These are phyloP conservation scores for Zaprionus inermis DNA, from an alignment of 1,140 invertebrate genomes.

Conservation along the genomic window DNA sequence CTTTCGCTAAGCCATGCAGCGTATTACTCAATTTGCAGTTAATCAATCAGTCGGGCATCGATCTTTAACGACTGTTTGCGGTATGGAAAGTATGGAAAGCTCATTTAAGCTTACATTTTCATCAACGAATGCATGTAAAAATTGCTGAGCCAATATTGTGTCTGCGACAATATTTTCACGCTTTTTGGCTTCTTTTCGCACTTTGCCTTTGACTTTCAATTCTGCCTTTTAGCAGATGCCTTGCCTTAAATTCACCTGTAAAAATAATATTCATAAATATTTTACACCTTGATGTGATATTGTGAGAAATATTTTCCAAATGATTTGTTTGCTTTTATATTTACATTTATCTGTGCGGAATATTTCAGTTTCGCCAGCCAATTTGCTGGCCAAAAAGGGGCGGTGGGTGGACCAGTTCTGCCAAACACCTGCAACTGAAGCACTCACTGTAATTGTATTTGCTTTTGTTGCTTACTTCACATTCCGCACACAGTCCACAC, in stretches of 20 bases:
- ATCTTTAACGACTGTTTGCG: constrained; percentile 10
- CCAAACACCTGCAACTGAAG: constrained; percentile 46
- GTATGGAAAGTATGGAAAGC: constrained; percentile 29
- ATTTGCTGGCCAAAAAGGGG: constrained; percentile 36
- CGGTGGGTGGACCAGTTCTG: neutral
- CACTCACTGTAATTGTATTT: constrained; percentile 80
- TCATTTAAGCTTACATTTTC: constrained; percentile 64
- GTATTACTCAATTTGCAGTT: neutral
- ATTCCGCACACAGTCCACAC: constrained; percentile 32
- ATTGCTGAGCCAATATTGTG: constrained; percentile 66
- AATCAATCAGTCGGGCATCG: constrained; percentile 39
- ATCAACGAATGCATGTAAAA: constrained; percentile 64
- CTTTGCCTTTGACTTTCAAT: constrained; percentile 58
- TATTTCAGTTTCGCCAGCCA: constrained; percentile 48
- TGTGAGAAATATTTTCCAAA: constrained; percentile 78
- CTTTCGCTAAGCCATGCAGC: neutral
- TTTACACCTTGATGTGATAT: constrained; percentile 79
- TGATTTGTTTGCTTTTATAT: constrained; percentile 78
- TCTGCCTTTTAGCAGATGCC: constrained; percentile 34
- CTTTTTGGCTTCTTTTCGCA: constrained; percentile 48
- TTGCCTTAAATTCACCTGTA: too few relatives aligned
- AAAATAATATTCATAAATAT: constrained; percentile 79
- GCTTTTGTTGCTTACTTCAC: constrained; percentile 73
- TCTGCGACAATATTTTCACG: constrained; percentile 68
- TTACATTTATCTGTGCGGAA: constrained; percentile 73